A percentile compares a stretch with the other conserved stretches of the same genome.
These are phyloP conservation scores for Clarias gariepinus DNA, from an alignment of 2,113 vertebrate genomes.

Conservation along the genomic window DNA sequence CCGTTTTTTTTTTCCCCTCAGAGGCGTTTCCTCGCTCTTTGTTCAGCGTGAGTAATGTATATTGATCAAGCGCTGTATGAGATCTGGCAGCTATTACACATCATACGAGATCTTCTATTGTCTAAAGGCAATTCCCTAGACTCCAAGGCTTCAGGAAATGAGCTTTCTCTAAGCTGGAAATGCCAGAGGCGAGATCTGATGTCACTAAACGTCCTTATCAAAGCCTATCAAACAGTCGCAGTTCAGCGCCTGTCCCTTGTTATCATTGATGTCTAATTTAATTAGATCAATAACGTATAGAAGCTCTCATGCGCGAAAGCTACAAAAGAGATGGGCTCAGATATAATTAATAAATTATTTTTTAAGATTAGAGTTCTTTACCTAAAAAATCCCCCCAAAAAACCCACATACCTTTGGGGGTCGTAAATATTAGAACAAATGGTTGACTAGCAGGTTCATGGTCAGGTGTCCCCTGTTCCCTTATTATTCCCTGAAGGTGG, in stretches of 20 bases:
- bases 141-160: constrained; percentile 69
- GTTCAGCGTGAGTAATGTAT: constrained; percentile 48
- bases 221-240: constrained; percentile 62
- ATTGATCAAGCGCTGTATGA: constrained; percentile 54
- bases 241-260: constrained; percentile 63
- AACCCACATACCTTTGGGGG: too few relatives aligned
- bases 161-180: constrained; percentile 60
- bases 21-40: constrained; percentile 44
- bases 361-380: neutral
- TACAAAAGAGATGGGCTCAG: too few relatives aligned
- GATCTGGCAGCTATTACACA: constrained; percentile 28
- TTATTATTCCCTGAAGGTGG: too few relatives aligned
- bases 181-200: constrained; percentile 64
- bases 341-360: neutral
- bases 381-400: neutral
- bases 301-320: constrained; percentile 21
- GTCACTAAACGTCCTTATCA: constrained; percentile 64
- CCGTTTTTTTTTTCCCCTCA: constrained; percentile 14
- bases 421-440: too few relatives aligned
- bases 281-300: constrained; percentile 64
- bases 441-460: too few relatives aligned
- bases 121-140: constrained; percentile 51
- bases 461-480: too few relatives aligned
- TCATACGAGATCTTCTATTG: constrained; percentile 30
- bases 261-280: constrained; percentile 53